A percentile compares a stretch with the other conserved stretches of the same genome.
These are phyloP conservation scores for Papilio helenus DNA, from an alignment of 1,140 invertebrate species.

Conservation along the genomic window DNA sequence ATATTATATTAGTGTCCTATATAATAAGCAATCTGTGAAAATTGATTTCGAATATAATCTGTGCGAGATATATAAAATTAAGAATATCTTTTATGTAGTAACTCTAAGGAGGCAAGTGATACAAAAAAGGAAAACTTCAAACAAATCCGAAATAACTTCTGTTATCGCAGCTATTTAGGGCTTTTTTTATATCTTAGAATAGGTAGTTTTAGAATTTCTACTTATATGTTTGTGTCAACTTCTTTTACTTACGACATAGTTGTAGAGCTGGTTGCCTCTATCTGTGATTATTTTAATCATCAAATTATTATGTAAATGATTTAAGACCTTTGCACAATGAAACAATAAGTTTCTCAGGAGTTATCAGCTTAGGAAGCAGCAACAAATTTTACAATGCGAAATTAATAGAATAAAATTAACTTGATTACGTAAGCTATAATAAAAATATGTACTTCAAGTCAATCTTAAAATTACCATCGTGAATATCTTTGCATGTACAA, in stretches of 20 bases:
- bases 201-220: too few relatives aligned
- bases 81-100: too few relatives aligned
- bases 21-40: too few relatives aligned
- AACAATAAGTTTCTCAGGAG: slow-evolving; percentile 15
- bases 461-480: neutral
- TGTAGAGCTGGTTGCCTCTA: neutral
- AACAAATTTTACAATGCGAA: neutral
- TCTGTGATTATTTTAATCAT: neutral
- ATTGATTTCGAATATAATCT: too few relatives aligned
- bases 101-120: too few relatives aligned
- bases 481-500: neutral
- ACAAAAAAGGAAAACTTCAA: too few relatives aligned
- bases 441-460: neutral
- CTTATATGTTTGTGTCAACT: too few relatives aligned
- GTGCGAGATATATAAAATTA: too few relatives aligned
- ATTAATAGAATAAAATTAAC: slow-evolving; percentile 8
- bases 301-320: slow-evolving; percentile 18
- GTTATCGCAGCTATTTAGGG: too few relatives aligned
- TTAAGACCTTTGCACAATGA: neutral
- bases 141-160: too few relatives aligned
- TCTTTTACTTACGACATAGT: neutral
- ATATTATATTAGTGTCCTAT: too few relatives aligned
- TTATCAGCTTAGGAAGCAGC: neutral
- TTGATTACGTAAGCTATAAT: neutral
- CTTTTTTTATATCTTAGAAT: too few relatives aligned